phyloP scores from a whole-genome alignment of 2,888 invertebrate species.

The Crematogaster levior region DNA sequence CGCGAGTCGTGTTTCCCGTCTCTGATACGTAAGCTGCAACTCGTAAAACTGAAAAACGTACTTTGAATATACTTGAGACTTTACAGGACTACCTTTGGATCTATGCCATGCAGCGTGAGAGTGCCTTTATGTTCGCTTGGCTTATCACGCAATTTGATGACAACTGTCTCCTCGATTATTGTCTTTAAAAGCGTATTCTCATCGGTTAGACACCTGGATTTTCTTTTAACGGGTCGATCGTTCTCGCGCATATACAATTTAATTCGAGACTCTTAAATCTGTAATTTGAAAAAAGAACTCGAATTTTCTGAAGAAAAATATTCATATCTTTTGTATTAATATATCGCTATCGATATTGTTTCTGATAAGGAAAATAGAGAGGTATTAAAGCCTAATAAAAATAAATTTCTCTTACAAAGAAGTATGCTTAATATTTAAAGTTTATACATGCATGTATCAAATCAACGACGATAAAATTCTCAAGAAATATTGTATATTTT shows the following conservation, averaged over 20 bases:
- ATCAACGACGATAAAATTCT: neutral
- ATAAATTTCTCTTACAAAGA: neutral
- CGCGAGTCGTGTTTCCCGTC: conserved; percentile 1
- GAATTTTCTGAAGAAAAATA: neutral
- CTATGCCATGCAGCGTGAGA: conserved; percentile 28
- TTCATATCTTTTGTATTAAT: neutral
- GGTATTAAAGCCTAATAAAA: neutral
- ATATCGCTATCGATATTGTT: too few species aligned
- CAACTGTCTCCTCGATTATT: conserved; percentile 30
- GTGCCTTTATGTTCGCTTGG: conserved; percentile 17
- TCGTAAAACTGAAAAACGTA: conserved; percentile 17
- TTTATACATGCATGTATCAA: neutral
- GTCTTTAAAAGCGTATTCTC: conserved; percentile 38
- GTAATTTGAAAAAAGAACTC: neutral
- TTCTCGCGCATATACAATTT: neutral
- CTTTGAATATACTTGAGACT: conserved; percentile 19
- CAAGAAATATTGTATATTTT: neutral
- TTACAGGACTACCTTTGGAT: conserved; percentile 25
- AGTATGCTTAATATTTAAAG: neutral
- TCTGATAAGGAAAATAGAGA: neutral
- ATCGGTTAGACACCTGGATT: conserved; percentile 7
- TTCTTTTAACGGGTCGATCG: neutral
- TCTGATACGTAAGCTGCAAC: neutral
- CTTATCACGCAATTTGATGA: conserved; percentile 39
- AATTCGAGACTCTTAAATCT: neutral